These are phyloP conservation scores for Drosophila dives DNA, from an alignment of 2,888 invertebrate genomes.

Conservation along the genomic window DNA sequence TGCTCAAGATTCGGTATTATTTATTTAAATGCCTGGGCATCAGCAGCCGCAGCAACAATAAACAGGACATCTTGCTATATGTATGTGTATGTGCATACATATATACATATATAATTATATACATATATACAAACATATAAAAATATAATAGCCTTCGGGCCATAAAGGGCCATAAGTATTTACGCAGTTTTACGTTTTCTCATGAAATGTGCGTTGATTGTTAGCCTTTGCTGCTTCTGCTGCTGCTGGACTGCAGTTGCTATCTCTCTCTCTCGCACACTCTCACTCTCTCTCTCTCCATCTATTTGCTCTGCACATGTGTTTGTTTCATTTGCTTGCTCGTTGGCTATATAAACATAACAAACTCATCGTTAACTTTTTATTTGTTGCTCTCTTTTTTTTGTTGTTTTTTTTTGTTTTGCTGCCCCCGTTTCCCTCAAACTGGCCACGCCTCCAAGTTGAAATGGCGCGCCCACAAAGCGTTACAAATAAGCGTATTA, in stretches of 20 bases:
- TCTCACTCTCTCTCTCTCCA: constrained; percentile 5
- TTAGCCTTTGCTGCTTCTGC: constrained; percentile 25
- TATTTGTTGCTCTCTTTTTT: constrained; percentile 74
- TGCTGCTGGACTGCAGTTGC: not conserved
- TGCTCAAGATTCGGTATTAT: constrained; percentile 61
- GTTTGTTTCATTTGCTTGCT: constrained; percentile 73
- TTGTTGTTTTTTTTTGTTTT: constrained; percentile 47
- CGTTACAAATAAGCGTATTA: constrained; percentile 82
- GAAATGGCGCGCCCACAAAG: constrained; percentile 63
- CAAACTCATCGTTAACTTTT: constrained; percentile 82
- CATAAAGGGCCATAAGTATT: constrained; percentile 73
- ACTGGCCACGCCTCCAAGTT: constrained; percentile 18
- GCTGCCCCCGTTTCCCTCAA: constrained; percentile 16
- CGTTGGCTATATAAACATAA: constrained; percentile 77
- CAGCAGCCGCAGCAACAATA: constrained; percentile 36
- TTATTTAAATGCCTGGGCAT: constrained; percentile 62
- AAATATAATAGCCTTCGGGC: constrained; percentile 43
- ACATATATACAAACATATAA: constrained; percentile 3
- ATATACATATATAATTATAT: not conserved
- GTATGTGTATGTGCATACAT: not conserved
- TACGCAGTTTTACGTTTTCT: constrained; percentile 79
- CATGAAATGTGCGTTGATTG: constrained; percentile 79
- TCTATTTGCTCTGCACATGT: constrained; percentile 38
- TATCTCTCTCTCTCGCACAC: not conserved
- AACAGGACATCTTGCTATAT: constrained; percentile 36